Conservation (phyloP, 2,113 vertebrate genomes). For the Tichodroma muraria region DNA sequence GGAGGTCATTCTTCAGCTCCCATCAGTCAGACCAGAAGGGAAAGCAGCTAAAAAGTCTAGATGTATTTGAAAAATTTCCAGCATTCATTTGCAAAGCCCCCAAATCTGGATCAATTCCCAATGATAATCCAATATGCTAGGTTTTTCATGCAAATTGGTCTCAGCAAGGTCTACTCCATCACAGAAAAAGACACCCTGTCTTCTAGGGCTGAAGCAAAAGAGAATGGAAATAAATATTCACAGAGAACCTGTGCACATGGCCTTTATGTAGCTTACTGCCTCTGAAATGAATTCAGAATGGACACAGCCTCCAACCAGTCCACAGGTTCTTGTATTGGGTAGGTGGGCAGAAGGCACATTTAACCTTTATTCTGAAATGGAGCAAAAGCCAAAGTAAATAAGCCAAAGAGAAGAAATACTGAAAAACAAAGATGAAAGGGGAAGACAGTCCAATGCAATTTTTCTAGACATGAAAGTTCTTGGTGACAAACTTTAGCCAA, state of each 20-base stretch:
- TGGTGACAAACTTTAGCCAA: not conserved
- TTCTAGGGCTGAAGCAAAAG: not conserved
- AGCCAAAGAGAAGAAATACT: not conserved
- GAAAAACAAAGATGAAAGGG: not conserved
- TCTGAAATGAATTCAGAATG: not conserved
- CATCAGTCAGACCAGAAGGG: not conserved
- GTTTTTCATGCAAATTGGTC: constrained; percentile 2
- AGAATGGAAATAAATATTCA: not conserved
- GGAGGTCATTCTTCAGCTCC: constrained; percentile 4
- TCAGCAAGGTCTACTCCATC: not conserved
- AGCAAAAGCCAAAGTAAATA: not conserved
- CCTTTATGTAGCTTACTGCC: not conserved
- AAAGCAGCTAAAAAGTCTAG: not conserved
- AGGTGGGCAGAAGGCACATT: not conserved
- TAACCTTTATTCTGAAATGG: not conserved
- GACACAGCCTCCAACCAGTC: not conserved
- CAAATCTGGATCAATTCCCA: constrained; percentile 8
- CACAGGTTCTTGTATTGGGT: not conserved
- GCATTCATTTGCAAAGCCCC: not conserved
- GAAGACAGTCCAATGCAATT: not conserved
- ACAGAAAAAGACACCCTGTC: not conserved
- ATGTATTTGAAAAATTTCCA: constrained; percentile 31
- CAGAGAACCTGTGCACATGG: not conserved
- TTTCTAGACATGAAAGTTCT: not conserved
- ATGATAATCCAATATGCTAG: not conserved